A percentile compares a stretch with the other conserved stretches of the same genome.
Conservation (phyloP, 2,888 invertebrate species). For the Oxystoma pomonae region DNA sequence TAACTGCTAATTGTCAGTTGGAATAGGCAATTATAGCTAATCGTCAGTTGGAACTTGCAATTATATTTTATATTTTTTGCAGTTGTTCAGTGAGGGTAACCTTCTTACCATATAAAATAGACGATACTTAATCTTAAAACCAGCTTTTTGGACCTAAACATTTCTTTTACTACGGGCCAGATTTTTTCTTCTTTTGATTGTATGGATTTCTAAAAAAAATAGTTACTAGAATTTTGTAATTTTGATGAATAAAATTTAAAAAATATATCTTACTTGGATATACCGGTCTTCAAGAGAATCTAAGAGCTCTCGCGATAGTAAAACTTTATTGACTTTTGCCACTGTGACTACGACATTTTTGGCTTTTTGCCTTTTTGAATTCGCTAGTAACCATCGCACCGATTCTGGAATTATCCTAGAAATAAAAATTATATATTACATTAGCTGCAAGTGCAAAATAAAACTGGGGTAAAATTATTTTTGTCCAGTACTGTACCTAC, state of each 20-base stretch:
- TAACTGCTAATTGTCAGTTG: too few species aligned
- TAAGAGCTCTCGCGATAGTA: conserved; percentile 47
- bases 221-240: not conserved
- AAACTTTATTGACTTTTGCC: conserved; percentile 54
- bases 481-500: too few species aligned
- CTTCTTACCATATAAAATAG: conserved; percentile 51
- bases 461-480: too few species aligned
- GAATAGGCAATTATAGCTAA: too few species aligned
- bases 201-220: conserved; percentile 5
- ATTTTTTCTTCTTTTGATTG: conserved; percentile 36
- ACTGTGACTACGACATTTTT: conserved; percentile 53
- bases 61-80: too few species aligned
- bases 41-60: too few species aligned
- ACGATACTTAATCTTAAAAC: conserved; percentile 44
- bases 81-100: too few species aligned
- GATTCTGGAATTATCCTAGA: conserved; percentile 60
- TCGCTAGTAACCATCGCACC: conserved; percentile 61
- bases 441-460: too few species aligned
- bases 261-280: not conserved
- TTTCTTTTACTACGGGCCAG: conserved; percentile 45
- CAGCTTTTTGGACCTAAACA: conserved; percentile 49
- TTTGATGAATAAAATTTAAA: not conserved
- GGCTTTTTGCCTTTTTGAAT: conserved; percentile 53
- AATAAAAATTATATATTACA: conserved; percentile 5
- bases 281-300: conserved; percentile 44